Conservation (phyloP, 2,888 invertebrate genomes). For the Micropterix aruncella region DNA sequence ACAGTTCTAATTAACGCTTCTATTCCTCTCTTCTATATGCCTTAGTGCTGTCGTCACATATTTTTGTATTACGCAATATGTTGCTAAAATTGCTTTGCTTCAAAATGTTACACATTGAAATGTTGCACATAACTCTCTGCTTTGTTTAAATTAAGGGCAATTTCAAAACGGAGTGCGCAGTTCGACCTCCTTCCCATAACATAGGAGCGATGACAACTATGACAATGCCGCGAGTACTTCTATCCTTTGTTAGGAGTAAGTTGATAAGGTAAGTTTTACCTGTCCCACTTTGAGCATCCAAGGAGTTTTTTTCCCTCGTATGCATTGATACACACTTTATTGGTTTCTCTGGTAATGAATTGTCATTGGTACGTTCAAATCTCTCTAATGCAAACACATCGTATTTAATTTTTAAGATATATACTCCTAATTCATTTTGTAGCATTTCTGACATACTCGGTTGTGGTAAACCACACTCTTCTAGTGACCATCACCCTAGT, state of each 20-base stretch:
- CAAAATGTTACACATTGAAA: no score
- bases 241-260: no score
- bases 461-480: background rate
- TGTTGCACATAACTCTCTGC: no score
- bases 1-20: background rate
- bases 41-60: background rate
- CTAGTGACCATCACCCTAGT: background rate
- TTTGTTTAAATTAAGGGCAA: no score
- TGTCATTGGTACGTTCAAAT: background rate
- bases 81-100: background rate
- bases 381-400: background rate
- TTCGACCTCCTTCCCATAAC: no score
- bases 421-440: background rate
- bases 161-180: no score
- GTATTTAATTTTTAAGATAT: background rate
- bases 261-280: no score
- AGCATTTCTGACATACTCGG: background rate
- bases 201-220: background rate
- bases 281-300: background rate
- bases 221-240: background rate
- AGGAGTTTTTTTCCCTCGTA: background rate
- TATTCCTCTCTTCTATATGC: background rate
- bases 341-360: background rate
- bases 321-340: no score
- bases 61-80: background rate